phyloP scores from a whole-genome alignment of 2,888 invertebrate species.

The Metallyticus violacea region DNA sequence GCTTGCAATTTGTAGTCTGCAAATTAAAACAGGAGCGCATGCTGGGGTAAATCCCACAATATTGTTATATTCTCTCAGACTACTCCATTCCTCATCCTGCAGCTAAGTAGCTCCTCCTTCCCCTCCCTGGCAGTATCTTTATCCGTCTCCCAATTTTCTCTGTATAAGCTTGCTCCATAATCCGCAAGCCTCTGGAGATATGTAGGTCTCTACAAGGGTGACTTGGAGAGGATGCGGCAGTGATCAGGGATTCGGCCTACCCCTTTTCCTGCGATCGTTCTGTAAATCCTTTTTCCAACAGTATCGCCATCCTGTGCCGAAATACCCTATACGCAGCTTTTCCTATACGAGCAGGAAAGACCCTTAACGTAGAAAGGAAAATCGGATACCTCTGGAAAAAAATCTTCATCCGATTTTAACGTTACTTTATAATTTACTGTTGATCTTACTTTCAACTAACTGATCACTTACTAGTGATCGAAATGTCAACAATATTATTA shows the following conservation, averaged over 20 bases:
- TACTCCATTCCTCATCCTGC: not conserved
- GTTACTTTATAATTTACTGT: too few species aligned
- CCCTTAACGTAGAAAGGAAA: not conserved
- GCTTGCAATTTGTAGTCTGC: not conserved
- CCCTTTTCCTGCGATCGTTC: not conserved
- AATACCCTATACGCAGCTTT: not conserved
- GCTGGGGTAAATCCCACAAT: not conserved
- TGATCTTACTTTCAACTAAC: too few species aligned
- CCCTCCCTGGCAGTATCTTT: too few species aligned
- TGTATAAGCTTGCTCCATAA: not conserved
- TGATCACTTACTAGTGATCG: too few species aligned
- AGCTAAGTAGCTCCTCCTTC: not conserved
- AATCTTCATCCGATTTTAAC: too few species aligned
- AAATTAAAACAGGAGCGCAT: not conserved
- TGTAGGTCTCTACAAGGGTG: too few species aligned
- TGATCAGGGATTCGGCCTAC: not conserved
- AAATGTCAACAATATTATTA: too few species aligned
- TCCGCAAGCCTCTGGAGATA: not conserved
- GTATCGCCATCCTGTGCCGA: not conserved
- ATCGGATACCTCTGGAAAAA: not conserved
- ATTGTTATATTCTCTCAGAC: not conserved
- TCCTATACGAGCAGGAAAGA: not conserved
- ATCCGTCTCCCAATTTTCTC: not conserved
- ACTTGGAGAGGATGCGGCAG: not conserved
- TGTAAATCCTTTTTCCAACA: not conserved